phyloP scores from a whole-genome alignment of 2,113 vertebrate species.

The Alectura lathami region DNA sequence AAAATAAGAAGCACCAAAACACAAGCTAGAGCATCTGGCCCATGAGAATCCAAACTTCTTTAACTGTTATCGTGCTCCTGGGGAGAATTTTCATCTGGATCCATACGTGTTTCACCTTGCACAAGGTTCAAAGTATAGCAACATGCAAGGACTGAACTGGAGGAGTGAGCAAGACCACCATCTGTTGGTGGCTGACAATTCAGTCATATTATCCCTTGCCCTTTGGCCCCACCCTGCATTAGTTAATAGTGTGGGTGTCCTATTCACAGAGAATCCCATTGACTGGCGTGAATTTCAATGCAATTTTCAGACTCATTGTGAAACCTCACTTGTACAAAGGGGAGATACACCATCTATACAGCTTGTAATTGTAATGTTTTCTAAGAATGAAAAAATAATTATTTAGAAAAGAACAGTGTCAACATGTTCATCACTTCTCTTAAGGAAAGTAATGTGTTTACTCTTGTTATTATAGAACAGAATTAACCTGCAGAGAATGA shows the following conservation, averaged over 20 bases:
- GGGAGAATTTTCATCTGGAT: neutral
- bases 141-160: neutral
- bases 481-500: neutral
- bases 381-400: neutral
- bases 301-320: neutral
- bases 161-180: neutral
- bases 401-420: neutral
- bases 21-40: neutral
- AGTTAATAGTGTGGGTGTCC: neutral
- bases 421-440: neutral
- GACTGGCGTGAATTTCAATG: neutral
- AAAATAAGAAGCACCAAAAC: neutral
- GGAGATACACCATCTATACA: neutral
- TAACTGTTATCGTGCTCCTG: neutral
- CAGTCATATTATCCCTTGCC: neutral
- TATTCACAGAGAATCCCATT: neutral
- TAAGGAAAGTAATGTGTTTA: neutral
- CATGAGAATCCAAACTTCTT: neutral
- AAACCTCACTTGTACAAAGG: neutral
- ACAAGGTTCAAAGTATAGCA: neutral
- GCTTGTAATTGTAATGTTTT: neutral
- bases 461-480: neutral
- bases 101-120: neutral
- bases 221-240: neutral
- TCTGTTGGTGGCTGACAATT: neutral